Evolutionary conservation across 1,140 invertebrate genomes (phyloP).

Genomic region (Sesamia nonagrioides): DNA sequence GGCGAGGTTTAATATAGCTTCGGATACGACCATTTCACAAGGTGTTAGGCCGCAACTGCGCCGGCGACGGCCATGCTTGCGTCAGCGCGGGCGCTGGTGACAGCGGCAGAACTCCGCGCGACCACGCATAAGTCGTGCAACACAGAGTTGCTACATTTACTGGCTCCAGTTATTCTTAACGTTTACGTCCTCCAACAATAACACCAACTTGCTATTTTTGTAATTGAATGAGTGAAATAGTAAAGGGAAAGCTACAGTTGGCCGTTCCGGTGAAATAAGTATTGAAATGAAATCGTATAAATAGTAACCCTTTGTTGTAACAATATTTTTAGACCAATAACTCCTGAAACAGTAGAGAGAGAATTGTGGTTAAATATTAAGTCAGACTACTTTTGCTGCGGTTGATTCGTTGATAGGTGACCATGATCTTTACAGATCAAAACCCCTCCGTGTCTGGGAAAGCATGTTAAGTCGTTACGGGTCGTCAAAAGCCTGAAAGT

Average conservation of each 20-base stretch:
- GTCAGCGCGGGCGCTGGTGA: conserved; percentile 66
- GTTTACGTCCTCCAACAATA: conserved; percentile 55
- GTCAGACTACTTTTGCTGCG: too few relatives aligned
- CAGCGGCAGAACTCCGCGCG: conserved; percentile 61
- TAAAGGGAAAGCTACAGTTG: conserved; percentile 53
- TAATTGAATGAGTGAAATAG: conserved; percentile 63
- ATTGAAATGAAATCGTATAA: conserved; percentile 24
- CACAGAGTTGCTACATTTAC: conserved; percentile 76
- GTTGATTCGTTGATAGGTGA: too few relatives aligned
- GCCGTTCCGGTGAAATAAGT: conserved; percentile 50
- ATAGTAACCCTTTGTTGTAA: not conserved
- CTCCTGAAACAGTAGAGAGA: not conserved
- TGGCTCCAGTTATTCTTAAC: conserved; percentile 58
- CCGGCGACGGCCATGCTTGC: conserved; percentile 72
- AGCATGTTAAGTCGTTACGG: too few relatives aligned
- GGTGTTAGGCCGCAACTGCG: conserved; percentile 76
- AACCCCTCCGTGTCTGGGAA: too few relatives aligned
- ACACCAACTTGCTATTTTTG: conserved; percentile 56
- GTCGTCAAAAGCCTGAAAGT: too few relatives aligned
- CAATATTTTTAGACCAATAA: conserved; percentile 1
- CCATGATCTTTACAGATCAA: too few relatives aligned
- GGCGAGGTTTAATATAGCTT: conserved; percentile 84
- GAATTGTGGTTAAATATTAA: too few relatives aligned
- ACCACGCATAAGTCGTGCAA: conserved; percentile 69
- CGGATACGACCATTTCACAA: conserved; percentile 86